These are phyloP conservation scores for Ischnura elegans DNA, from an alignment of 2,888 invertebrate genomes.

Conservation along the genomic window DNA sequence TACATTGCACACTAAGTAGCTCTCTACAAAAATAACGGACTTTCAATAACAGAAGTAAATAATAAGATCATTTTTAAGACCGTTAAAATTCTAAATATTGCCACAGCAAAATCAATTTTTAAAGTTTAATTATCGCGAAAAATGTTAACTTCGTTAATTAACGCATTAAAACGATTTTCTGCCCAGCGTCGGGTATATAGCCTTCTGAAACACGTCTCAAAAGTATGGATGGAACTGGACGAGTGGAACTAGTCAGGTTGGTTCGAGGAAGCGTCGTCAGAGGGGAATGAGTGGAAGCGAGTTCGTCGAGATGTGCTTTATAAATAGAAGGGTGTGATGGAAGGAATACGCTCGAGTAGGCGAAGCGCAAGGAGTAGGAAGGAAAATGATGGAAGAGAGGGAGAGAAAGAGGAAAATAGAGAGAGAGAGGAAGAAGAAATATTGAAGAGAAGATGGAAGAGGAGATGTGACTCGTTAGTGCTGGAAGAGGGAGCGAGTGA, in stretches of 20 bases:
- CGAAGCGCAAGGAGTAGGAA: neutral
- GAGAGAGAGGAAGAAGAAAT: neutral
- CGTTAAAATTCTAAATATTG: no score
- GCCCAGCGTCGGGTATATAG: no score
- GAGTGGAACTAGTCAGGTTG: neutral
- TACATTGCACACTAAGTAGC: no score
- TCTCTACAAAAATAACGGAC: no score
- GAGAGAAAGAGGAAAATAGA: neutral
- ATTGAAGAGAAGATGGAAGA: neutral
- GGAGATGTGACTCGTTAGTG: neutral
- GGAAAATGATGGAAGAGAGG: neutral
- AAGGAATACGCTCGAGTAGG: neutral
- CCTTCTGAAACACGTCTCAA: neutral
- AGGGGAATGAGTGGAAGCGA: neutral
- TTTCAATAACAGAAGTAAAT: no score
- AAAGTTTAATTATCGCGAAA: no score
- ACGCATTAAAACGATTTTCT: no score
- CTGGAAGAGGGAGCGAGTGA: neutral
- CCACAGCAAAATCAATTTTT: no score
- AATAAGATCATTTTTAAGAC: no score
- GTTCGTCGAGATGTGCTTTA: neutral
- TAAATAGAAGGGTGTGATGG: constrained; percentile 29
- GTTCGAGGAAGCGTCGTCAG: neutral
- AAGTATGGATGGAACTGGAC: neutral
- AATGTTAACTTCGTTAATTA: no score